phyloP scores from a whole-genome alignment of 1,140 invertebrate genomes.

The Phymastichus coffea region DNA sequence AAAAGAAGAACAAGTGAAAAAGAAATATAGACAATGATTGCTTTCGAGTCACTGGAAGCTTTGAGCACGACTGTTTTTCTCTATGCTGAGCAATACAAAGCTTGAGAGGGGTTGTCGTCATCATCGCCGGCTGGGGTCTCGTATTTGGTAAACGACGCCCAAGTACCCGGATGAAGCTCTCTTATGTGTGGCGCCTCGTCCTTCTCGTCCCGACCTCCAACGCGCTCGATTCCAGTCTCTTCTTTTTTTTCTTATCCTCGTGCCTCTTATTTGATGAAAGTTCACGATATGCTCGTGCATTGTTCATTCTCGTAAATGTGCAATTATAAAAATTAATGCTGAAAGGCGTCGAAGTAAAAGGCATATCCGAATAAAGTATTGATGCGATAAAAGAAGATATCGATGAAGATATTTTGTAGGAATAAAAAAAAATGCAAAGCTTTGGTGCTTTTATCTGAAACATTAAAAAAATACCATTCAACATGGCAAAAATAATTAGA shows the following conservation, averaged over 20 bases:
- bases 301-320: too few relatives aligned
- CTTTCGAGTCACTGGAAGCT: conserved; percentile 1
- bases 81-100: conserved; percentile 8
- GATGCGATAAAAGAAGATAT: too few relatives aligned
- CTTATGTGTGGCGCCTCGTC: conserved; percentile 4
- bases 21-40: conserved; percentile 5
- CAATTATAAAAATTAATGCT: too few relatives aligned
- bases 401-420: too few relatives aligned
- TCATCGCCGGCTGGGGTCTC: background rate
- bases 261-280: conserved; percentile 6
- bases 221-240: conserved; percentile 2
- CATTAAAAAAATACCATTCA: too few relatives aligned
- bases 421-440: too few relatives aligned
- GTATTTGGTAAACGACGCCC: conserved; percentile 5
- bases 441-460: too few relatives aligned
- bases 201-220: background rate
- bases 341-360: too few relatives aligned
- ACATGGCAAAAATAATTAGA: too few relatives aligned
- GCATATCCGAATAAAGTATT: too few relatives aligned
- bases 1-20: background rate
- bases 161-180: conserved; percentile 1
- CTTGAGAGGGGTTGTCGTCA: background rate
- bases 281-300: too few relatives aligned
- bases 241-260: conserved; percentile 6
- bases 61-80: background rate